Conservation (phyloP, 2,113 vertebrate species). For the Lichenostomus cassidix region DNA sequence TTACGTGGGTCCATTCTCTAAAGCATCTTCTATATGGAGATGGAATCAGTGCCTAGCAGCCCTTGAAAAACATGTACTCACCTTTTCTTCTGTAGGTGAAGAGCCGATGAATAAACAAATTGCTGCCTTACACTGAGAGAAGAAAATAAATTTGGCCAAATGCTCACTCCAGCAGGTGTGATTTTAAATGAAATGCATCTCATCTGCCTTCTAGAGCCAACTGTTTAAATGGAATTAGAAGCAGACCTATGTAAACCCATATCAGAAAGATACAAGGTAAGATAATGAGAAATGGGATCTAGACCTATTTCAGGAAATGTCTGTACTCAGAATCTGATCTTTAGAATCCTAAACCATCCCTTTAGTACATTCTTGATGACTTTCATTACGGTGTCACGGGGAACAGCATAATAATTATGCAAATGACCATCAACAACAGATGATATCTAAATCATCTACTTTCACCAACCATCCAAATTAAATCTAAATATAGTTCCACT, state of each 20-base stretch:
- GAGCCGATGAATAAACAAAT: neutral
- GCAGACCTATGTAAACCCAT: neutral
- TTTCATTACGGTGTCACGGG: neutral
- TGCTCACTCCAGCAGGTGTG: neutral
- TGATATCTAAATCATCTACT: neutral
- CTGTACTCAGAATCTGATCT: neutral
- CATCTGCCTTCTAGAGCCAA: neutral
- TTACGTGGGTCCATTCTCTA: neutral
- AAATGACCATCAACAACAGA: conserved; percentile 15
- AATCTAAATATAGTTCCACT: neutral
- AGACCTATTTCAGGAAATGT: neutral
- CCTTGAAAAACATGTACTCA: neutral
- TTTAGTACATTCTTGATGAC: neutral
- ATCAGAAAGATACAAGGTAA: neutral
- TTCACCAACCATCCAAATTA: neutral
- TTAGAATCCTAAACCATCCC: neutral
- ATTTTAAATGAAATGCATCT: neutral
- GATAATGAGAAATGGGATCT: neutral
- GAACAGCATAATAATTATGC: neutral
- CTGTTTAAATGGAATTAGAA: neutral
- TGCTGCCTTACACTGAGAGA: neutral
- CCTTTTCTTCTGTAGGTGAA: neutral
- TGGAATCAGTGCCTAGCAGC: neutral
- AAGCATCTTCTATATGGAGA: neutral
- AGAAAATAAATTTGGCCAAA: neutral